Evolutionary conservation across 1,140 invertebrate species (phyloP).

Genomic region (Pantala flavescens): DNA sequence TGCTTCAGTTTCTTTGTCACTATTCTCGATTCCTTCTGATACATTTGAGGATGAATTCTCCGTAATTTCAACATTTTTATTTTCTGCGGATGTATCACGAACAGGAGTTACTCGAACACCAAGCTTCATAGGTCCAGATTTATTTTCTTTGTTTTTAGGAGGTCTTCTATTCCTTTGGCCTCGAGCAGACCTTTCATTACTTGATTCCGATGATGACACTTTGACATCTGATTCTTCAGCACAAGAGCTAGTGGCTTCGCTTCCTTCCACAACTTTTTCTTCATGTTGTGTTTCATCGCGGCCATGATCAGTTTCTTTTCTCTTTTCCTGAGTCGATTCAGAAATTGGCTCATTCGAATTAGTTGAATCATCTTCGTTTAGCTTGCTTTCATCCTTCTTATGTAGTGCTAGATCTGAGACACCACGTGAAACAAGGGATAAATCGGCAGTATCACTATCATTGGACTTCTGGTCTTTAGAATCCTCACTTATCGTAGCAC

Average conservation of each 20-base stretch:
- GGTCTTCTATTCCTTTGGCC: background rate
- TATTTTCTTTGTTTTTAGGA: background rate
- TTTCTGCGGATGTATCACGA: too few species aligned
- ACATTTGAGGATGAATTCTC: too few species aligned
- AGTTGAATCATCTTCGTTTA: background rate
- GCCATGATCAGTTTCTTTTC: background rate
- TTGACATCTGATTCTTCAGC: too few species aligned
- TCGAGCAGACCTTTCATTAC: background rate
- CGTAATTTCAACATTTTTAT: too few species aligned
- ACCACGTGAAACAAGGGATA: background rate
- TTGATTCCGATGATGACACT: background rate
- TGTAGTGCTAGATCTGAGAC: background rate
- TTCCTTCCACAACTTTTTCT: background rate
- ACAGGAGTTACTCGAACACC: slow-evolving; percentile 14
- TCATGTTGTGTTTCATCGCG: slow-evolving; percentile 11
- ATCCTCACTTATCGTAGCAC: background rate
- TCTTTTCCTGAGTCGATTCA: slow-evolving; percentile 15
- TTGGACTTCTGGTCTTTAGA: slow-evolving; percentile 17
- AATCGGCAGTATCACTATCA: slow-evolving; percentile 20
- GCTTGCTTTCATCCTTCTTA: background rate
- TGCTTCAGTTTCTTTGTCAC: too few species aligned
- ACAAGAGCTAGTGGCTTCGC: too few species aligned
- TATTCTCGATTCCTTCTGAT: too few species aligned
- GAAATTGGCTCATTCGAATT: background rate
- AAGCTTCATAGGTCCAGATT: slow-evolving; percentile 20